Evolutionary conservation across 2,888 invertebrate species (phyloP), one percentile per base, ranked within the genome.

Genomic region (Timema cristinae): DNA sequence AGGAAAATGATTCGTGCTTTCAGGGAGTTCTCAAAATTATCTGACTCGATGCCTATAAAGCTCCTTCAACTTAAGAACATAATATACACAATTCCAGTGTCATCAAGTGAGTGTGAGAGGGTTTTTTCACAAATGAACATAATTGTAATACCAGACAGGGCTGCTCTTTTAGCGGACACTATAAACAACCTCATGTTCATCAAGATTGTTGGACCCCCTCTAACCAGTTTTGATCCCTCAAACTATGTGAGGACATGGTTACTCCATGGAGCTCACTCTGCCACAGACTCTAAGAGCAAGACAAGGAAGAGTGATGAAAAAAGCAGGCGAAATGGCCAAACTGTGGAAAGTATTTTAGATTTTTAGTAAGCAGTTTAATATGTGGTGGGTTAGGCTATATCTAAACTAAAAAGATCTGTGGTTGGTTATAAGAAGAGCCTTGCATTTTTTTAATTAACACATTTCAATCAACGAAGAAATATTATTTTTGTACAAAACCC

Each of bases 181-280:
- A 15, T 61, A 13, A 69, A 32, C 10, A 61, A n/a, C 15, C 32
- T 59, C 9, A 69, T 59, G 59, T 69, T 69, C 56, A 56, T 54
- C 10, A 69, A 48, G 49, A 13, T 69, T 6, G 69, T 63, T 69
- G 63, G 50, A 15, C 69, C 69, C 59, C 59, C 50, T 61, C 63
- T 69, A 49, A 48, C 56, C 9, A 16, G 49, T 9, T 69, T 50
- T 48, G n/a, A 15, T 32, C 68, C 68, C 48, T 54, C 54, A 54
- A 8, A 5, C 7, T 67, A 13, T 4, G 67, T 49, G 48, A 15
- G 1, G 7, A 7, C 9, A 15, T 15, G 48, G 68, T 32, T 68
- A 13, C 47, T 68, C 15, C 1, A 51, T 52, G 68, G 52, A 15
- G 5, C 52, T 16, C 52, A 68, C 47, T 47, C 32, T n/a, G 51